Evolutionary conservation across 1,140 invertebrate species (phyloP).

Genomic region (Dreissena polymorpha): DNA sequence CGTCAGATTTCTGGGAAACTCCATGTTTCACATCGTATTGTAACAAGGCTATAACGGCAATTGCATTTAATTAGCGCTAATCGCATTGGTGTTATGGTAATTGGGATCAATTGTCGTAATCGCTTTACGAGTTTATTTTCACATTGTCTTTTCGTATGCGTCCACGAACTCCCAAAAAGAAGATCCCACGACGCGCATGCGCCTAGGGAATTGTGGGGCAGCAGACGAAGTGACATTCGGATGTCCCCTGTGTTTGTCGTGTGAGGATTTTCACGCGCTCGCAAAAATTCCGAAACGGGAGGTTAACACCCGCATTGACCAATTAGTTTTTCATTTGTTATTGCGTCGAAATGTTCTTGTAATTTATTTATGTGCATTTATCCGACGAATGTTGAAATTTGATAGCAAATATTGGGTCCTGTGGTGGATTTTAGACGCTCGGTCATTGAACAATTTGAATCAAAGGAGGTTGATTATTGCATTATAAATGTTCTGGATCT

Average conservation of each 20-base stretch:
- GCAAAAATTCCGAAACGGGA: too few species aligned
- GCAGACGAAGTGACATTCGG: slow-evolving; percentile 28
- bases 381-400: too few species aligned
- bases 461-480: too few species aligned
- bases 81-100: slow-evolving; percentile 22
- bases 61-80: slow-evolving; percentile 44
- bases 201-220: slow-evolving; percentile 26
- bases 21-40: slow-evolving; percentile 15
- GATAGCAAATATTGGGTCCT: too few species aligned
- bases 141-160: slow-evolving; percentile 37
- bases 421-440: too few species aligned
- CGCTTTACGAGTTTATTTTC: slow-evolving; percentile 52
- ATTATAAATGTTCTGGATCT: too few species aligned
- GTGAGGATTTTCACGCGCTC: background rate
- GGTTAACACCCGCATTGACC: too few species aligned
- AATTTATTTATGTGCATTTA: too few species aligned
- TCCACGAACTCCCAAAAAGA: background rate
- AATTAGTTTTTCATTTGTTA: too few species aligned
- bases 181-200: slow-evolving; percentile 45
- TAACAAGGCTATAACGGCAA: slow-evolving; percentile 15
- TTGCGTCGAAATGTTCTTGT: too few species aligned
- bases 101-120: slow-evolving; percentile 50
- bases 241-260: slow-evolving; percentile 46
- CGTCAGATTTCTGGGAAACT: background rate
- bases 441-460: too few species aligned